Conservation (phyloP, 2,797 vertebrate species). For the Pristis pectinata region DNA sequence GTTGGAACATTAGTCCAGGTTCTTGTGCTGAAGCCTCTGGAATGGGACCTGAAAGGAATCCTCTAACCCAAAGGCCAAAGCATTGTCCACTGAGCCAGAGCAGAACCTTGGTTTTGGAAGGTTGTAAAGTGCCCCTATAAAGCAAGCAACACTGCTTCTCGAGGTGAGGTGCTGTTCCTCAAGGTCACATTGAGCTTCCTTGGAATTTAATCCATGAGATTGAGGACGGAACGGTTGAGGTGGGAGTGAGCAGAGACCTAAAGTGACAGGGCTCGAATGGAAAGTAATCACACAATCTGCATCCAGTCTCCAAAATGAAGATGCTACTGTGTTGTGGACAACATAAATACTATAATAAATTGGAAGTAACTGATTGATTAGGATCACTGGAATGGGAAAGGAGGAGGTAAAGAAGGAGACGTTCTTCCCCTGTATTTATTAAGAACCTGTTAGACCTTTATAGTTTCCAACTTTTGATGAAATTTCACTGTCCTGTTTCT, state of each 20-base stretch:
- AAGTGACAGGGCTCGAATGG: neutral
- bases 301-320: neutral
- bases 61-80: no score
- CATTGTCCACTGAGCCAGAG: no score
- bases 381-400: neutral
- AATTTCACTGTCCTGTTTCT: neutral
- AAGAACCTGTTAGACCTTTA: neutral
- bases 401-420: neutral
- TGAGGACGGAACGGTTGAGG: neutral
- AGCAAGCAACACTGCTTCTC: no score
- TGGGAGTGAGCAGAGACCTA: neutral
- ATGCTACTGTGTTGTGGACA: neutral
- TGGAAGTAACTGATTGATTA: neutral
- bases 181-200: no score
- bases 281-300: neutral
- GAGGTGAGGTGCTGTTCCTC: no score
- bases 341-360: neutral
- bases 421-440: neutral
- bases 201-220: no score
- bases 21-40: no score
- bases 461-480: neutral
- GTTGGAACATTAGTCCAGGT: no score
- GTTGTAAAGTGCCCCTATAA: no score
- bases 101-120: no score
- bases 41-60: neutral